A percentile compares a stretch with the other conserved stretches of the same genome.
Conservation (phyloP, 1,140 invertebrate species). For the Drosophila kanapiae region DNA sequence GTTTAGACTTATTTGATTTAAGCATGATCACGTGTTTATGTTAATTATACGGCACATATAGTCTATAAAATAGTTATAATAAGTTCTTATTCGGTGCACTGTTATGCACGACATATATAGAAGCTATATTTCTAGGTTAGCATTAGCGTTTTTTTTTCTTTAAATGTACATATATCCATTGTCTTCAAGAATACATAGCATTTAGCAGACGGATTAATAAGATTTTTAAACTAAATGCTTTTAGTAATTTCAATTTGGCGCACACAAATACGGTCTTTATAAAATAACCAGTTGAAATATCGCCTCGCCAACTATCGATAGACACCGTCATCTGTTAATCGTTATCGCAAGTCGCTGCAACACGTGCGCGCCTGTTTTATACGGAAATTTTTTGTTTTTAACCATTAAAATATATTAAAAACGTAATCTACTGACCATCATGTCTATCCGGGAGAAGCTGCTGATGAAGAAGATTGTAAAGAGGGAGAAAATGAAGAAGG, state of each 20-base stretch:
- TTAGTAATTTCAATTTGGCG: background rate
- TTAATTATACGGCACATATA: background rate
- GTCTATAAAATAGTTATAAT: background rate
- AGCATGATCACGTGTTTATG: constrained; percentile 11
- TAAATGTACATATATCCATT: background rate
- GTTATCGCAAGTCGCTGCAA: constrained; percentile 31
- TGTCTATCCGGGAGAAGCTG: constrained; percentile 92
- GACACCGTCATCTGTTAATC: constrained; percentile 2
- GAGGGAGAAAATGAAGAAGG: constrained; percentile 90
- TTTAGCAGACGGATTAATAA: background rate
- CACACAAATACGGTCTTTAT: background rate
- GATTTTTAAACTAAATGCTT: background rate
- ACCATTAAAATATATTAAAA: constrained; percentile 33
- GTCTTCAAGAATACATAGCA: background rate
- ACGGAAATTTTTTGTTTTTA: constrained; percentile 28
- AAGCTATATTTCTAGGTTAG: background rate
- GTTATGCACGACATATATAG: background rate
- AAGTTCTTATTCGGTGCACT: background rate
- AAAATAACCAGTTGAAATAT: background rate
- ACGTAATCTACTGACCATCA: constrained; percentile 67
- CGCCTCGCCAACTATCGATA: constrained; percentile 13
- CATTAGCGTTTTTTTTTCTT: background rate
- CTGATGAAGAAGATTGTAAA: constrained; percentile 92
- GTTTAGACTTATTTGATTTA: constrained; percentile 17
- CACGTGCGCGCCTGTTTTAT: constrained; percentile 66